phyloP scores from a whole-genome alignment of 2,888 invertebrate species.

The Leistus spinibarbis region DNA sequence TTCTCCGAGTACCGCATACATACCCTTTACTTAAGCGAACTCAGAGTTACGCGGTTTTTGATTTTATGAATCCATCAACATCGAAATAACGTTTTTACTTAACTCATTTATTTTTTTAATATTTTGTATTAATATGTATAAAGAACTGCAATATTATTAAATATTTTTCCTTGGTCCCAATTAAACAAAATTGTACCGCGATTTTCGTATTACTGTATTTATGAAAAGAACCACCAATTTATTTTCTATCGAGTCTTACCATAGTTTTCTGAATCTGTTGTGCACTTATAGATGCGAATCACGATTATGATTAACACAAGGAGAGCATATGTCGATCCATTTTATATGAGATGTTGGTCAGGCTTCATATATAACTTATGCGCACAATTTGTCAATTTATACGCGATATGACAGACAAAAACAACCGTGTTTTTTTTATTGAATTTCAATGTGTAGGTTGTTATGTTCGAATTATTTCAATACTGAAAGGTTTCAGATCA shows the following conservation, averaged over 20 bases:
- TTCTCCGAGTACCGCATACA: too few species aligned
- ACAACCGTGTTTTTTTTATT: constrained; percentile 32
- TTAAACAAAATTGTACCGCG: too few species aligned
- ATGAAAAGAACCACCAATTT: not conserved
- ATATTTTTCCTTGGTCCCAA: too few species aligned
- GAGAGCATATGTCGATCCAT: constrained; percentile 17
- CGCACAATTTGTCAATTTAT: constrained; percentile 41
- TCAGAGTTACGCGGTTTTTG: too few species aligned
- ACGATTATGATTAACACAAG: constrained; percentile 1
- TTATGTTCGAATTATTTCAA: not conserved
- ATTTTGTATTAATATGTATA: too few species aligned
- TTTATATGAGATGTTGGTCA: constrained; percentile 40
- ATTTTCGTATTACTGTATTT: not conserved
- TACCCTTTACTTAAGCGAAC: too few species aligned
- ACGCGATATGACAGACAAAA: constrained; percentile 22
- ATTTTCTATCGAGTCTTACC: constrained; percentile 5
- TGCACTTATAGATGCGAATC: not conserved
- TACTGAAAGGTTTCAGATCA: not conserved
- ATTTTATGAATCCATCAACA: too few species aligned
- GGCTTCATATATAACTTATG: constrained; percentile 43
- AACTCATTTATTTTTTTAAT: too few species aligned
- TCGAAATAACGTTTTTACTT: too few species aligned
- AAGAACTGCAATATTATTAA: too few species aligned
- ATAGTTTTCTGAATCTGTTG: not conserved
- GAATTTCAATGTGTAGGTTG: constrained; percentile 3